Base-by-base conservation (phyloP, 2,797 vertebrate species). In the Centroberyx gerrardi region DNA sequence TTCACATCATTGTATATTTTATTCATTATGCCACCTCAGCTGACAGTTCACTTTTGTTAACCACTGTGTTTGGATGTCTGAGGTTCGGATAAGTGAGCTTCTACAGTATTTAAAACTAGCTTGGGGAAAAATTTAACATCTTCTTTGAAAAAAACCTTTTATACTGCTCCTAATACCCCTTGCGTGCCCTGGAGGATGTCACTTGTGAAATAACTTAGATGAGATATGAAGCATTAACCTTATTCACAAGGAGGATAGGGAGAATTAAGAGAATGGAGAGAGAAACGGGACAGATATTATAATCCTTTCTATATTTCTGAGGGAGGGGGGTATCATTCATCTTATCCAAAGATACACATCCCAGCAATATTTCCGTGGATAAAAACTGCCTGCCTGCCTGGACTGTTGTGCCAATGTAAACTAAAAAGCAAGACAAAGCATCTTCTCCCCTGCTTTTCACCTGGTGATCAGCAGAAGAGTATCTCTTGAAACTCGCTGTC, bases 401-500 rank as follows among this genome's bases (percentile, higher is more conserved):
- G 18, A 17, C 76, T 58, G 72, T 72, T 82, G 66, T 83, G 78
- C 66, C 67, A 55, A 49, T 27, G 28, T 68, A 83, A 87, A 89
- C 31, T 31, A 44, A 64, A 80, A 77, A 72, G 51, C 52, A 68
- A 79, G 61, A 67, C 56, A 54, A 70, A 79, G 77, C 82, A 82
- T 71, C 80, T 53, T 13, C 60, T 62, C 51, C 28, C 29, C 84
- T 22, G 68, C 82, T 80, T 87, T 85, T 90, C 81, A 83, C 82
- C 53, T 28, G 62, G 84, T 83, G 85, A 89, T 92, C 92, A 90
- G 92, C 87, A 89, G 84, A 91, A 91, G 87, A 90, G 90, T 87
- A 92, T 92, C 90, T 91, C 78, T 74, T 61, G 72, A 89, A 91
- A 86, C 76, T 87, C 58, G 69, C 88, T 91, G 93, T 94, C 94